Base-by-base conservation (phyloP, 2,888 invertebrate genomes). In the Spatulosminthurus flaviceps region DNA sequence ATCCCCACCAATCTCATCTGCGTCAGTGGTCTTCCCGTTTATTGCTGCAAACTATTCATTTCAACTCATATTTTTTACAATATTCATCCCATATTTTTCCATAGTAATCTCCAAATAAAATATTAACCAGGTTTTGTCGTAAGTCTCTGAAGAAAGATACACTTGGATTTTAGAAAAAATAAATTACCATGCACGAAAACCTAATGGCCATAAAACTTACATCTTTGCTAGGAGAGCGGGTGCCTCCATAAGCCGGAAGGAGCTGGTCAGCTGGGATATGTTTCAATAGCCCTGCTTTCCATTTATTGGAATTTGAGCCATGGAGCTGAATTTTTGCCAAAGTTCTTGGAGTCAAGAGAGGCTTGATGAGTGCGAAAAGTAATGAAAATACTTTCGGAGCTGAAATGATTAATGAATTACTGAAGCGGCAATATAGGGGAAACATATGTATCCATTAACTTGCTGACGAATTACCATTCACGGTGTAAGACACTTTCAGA, bases 301-400 rank as follows among this genome's bases (percentile, higher is more conserved):
- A 81, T 70, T 82, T 82, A 16, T 41, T 69, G 16, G 81, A 19
- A 29, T 80, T 81, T 28, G 78, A 69, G 0, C 77, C 79, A 70
- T 42, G 78, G 13, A 82, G 67, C 60, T 81, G 72, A 19, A 82
- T 74, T 74, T 82, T 82, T 4, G 72, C 82, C 19, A 80, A 41
- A 19, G 82, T 82, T 22, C 79, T 66, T 51, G 78, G 78, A 0
- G 82, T 78, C n/a, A 82, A 42, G 22, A 82, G 69, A 22, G 82
- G 82, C 19, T 82, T 82, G 13, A 82, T 77, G 1, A 82, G 64
- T 41, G 81, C 80, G 42, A 79, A 82, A 1, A 82, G 79, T 22
- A 82, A 51, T 0, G 76, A 42, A 43, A 82, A 82, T 24, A 82
- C 77, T 51, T 73, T 29, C 7, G 79, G 81, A 69, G 81, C 78